phyloP scores from a whole-genome alignment of 2,797 vertebrate genomes.

The Catostomus latipinnis region DNA sequence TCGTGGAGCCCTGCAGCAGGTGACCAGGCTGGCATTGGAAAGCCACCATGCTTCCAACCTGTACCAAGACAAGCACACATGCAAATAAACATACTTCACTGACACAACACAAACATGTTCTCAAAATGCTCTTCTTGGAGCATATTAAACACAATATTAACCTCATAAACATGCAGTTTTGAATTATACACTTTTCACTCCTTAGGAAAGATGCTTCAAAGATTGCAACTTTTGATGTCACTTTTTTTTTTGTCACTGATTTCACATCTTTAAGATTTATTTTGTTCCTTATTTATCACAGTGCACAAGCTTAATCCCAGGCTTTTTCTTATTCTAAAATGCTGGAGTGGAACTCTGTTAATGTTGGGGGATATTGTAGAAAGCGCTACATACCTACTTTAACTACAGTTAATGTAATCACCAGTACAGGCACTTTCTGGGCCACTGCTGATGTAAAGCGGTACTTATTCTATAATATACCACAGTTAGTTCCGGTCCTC shows the following conservation, averaged over 20 bases:
- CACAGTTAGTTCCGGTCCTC: too few species aligned
- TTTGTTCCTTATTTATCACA: neutral
- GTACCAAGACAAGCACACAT: conserved; percentile 16
- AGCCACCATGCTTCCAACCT: conserved; percentile 92
- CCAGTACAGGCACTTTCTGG: neutral
- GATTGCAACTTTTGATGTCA: neutral
- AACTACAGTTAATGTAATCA: conserved; percentile 24
- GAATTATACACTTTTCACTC: too few species aligned
- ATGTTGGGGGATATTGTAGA: neutral
- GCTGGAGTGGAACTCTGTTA: neutral
- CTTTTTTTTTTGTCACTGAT: neutral
- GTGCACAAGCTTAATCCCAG: neutral
- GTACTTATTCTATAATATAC: conserved; percentile 29
- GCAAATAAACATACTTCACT: neutral
- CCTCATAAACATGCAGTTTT: neutral
- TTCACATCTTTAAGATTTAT: conserved; percentile 2
- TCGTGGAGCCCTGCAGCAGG: conserved; percentile 94
- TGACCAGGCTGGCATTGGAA: conserved; percentile 98
- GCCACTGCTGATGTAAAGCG: conserved; percentile 26
- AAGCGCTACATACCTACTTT: neutral
- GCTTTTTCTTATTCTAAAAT: neutral
- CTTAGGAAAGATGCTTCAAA: conserved; percentile 7
- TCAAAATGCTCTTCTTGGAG: neutral
- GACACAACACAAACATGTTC: neutral
- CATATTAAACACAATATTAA: conserved; percentile 1